Base-by-base conservation (phyloP, 1,140 invertebrate species). In the Cyclargus thomasi region DNA sequence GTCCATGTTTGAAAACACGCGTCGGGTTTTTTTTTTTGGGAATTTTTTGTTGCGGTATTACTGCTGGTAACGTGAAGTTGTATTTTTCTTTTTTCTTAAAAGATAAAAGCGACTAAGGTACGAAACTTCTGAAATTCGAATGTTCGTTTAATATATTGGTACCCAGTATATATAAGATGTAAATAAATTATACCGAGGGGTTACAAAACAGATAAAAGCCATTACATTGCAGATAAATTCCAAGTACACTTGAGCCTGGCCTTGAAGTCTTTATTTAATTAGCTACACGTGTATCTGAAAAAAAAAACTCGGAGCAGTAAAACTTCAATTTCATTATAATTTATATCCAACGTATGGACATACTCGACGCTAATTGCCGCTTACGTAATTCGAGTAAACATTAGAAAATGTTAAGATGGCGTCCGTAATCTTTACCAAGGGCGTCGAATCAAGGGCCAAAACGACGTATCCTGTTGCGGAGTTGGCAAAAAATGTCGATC, bases 401-500 rank as follows among this genome's bases (percentile, higher is more conserved):
- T 64, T 35, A 47, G 39, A 47, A 47, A 47, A 59, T 66, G 55
- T 62, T 68, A 71, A 80, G 70, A 74, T 75, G 73, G 75, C 75
- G 74, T 69, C 76, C 55, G 70, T 74, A 73, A 78, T 71, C 72
- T 67, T 69, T 70, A 80, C 79, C 85, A 86, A 86, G 83, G 85
- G 81, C 83, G 80, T 77, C 75, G 80, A 81, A 77, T 79, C 71
- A 85, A 86, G 85, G 83, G 85, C 79, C 76, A 70, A 72, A 71
- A 75, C 69, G 71, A 70, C 74, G 82, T 85, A 89, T 89, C 84
- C 86, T 87, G 85, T 85, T 85, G 81, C 77, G 74, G 75, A 76
- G 71, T 74, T 77, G 70, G 81, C 84, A 88, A 89, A 89, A 89
- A 86, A 86, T 85, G 80, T 85, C 81, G 83, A 89, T 76, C 74